Base-by-base conservation (phyloP, 2,797 vertebrate genomes). In the Pygocentrus nattereri region DNA sequence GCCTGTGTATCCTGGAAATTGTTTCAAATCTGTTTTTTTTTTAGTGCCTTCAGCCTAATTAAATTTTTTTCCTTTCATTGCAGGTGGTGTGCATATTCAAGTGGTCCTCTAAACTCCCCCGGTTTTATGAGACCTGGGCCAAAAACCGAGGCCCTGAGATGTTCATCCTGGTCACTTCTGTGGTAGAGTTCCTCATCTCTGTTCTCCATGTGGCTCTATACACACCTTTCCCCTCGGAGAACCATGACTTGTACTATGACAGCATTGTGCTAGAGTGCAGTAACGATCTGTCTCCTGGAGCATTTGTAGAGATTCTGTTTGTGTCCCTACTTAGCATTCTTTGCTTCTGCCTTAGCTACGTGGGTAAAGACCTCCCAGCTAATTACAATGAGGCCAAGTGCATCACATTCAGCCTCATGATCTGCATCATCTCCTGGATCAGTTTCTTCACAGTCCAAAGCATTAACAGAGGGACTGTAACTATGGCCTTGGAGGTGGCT, bases 371-470 rank as follows among this genome's bases (percentile, higher is more conserved):
- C 78, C 90, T 97, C 67, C 96, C 96, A 0, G 95, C 95, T 75
- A 97, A 94, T 92, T 96, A 97, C 91, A 97, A 93, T 0, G 95
- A 97, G 79, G 95, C 96, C 82, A 97, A 96, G 87, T 94, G 94
- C 72, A 92, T 96, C 85, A 95, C 95, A 34, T 92, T 97, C 81
- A 94, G 95, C 86, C 94, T 96, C 84, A 90, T 94, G 89, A 92
- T 96, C 82, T 96, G 92, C 88, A 95, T 95, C 87, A 89, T 93
- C 80, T 96, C 95, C 80, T 96, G 95, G 87, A 88, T 95, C 62
- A 91, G 88, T 75, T 95, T 96, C 85, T 95, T 95, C 86, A 96
- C 95, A 8, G 54, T 95, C 77, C 95, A 95, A 89, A 89, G 93
- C 2, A 84, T 95, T 78, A 93, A 91, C 68, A 88, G 93, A 15